Evolutionary conservation across 2,888 invertebrate genomes (phyloP).

Genomic region (Syrista parreyssii): DNA sequence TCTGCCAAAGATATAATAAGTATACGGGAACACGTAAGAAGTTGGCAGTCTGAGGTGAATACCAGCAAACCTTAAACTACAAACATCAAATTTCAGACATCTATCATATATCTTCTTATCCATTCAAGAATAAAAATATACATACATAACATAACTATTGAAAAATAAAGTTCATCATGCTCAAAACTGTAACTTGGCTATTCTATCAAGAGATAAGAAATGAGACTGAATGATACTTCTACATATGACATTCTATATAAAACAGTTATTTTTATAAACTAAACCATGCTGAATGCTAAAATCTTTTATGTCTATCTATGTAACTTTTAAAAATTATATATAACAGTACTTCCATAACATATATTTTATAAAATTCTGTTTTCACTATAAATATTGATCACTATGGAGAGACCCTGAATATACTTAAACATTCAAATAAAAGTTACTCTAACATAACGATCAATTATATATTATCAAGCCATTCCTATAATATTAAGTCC

Average conservation of each 20-base stretch:
- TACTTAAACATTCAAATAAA: neutral
- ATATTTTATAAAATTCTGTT: neutral
- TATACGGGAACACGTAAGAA: constrained; percentile 75
- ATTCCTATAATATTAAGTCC: neutral
- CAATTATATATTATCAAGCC: neutral
- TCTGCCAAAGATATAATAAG: constrained; percentile 83
- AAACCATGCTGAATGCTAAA: neutral
- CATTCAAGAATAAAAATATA: neutral
- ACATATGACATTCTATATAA: neutral
- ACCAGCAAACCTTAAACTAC: neutral
- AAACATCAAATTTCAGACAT: neutral
- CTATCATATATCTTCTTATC: neutral
- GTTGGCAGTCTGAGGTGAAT: constrained; percentile 55
- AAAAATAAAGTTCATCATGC: neutral
- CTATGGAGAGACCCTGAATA: neutral
- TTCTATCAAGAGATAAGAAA: neutral
- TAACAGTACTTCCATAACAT: neutral
- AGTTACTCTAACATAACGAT: neutral
- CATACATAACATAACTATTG: neutral
- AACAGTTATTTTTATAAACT: neutral
- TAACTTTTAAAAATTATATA: no score
- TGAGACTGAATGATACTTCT: neutral
- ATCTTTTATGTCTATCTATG: no score
- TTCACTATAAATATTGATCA: neutral
- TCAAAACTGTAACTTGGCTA: neutral